Percentiles rank a stretch among this genome's conserved stretches.
Conservation (phyloP, 2,797 vertebrate species). For the Sardinella longiceps region DNA sequence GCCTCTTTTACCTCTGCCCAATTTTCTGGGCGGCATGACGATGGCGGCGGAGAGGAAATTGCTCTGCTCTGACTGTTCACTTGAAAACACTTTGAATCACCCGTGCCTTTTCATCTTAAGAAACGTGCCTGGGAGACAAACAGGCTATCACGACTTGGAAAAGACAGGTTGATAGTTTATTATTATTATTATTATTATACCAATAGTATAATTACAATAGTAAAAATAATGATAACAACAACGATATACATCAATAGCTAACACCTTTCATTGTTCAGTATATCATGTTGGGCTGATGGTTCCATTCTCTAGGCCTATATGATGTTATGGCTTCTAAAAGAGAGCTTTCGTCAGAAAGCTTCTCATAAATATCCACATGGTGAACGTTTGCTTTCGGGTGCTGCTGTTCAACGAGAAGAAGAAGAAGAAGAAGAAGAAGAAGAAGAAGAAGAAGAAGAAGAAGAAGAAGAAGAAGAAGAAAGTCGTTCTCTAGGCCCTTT, state of each 20-base stretch:
- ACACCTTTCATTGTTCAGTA: too few relatives aligned
- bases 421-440: too few relatives aligned
- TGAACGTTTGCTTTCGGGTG: neutral
- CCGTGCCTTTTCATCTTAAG: neutral
- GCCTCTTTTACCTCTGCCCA: constrained; percentile 53
- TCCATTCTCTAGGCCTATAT: neutral
- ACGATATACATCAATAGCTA: too few relatives aligned
- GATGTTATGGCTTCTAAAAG: neutral
- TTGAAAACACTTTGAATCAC: constrained; percentile 17
- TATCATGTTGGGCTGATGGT: neutral
- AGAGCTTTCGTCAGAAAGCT: neutral
- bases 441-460: too few relatives aligned
- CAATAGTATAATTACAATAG: too few relatives aligned
- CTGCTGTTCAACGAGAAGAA: neutral
- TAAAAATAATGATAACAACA: too few relatives aligned
- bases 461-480: too few relatives aligned
- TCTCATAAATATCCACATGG: neutral
- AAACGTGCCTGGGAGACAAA: neutral
- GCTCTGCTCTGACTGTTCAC: neutral
- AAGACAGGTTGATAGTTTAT: neutral
- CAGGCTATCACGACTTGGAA: neutral
- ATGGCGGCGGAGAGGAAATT: neutral
- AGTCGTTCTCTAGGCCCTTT: too few relatives aligned
- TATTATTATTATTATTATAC: too few relatives aligned
- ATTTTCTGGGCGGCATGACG: constrained; percentile 5